Conservation (phyloP, 2,113 vertebrate genomes). For the Mus musculus region DNA sequence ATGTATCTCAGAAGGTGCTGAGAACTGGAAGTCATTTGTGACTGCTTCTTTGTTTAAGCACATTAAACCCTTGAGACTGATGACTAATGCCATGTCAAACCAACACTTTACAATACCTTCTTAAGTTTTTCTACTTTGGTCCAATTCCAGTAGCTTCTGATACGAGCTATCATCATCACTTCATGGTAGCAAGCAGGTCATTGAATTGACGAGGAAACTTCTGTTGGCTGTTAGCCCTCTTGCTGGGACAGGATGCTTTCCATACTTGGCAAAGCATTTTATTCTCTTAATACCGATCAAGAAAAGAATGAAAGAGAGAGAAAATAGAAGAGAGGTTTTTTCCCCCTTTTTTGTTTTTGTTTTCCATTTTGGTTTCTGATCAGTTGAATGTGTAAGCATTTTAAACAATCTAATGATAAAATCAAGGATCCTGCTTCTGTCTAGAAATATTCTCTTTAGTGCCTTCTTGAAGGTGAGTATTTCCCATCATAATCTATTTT, state of each 20-base stretch:
- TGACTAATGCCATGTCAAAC: conserved; percentile 66
- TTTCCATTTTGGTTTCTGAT: conserved; percentile 35
- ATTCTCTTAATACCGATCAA: conserved; percentile 41
- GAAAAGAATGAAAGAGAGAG: neutral
- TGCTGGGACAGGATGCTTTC: conserved; percentile 61
- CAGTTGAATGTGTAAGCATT: conserved; percentile 39
- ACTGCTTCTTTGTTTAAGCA: conserved; percentile 69
- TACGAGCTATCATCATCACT: conserved; percentile 47
- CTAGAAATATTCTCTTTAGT: conserved; percentile 43
- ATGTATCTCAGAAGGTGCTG: conserved; percentile 46
- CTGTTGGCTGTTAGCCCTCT: conserved; percentile 24
- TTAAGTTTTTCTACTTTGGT: conserved; percentile 44
- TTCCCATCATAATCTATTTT: conserved; percentile 25
- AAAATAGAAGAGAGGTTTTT: neutral
- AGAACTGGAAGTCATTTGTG: conserved; percentile 61
- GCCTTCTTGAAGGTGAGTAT: conserved; percentile 1
- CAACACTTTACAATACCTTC: conserved; percentile 57
- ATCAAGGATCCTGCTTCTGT: conserved; percentile 24
- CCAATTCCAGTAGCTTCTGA: conserved; percentile 37
- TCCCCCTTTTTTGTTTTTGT: neutral
- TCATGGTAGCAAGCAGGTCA: conserved; percentile 32
- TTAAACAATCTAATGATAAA: conserved; percentile 40
- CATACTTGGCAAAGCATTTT: conserved; percentile 40
- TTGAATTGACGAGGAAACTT: conserved; percentile 39
- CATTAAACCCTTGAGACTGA: conserved; percentile 57